Conservation (phyloP, 2,113 vertebrate species). For the Heteronetta atricapilla region DNA sequence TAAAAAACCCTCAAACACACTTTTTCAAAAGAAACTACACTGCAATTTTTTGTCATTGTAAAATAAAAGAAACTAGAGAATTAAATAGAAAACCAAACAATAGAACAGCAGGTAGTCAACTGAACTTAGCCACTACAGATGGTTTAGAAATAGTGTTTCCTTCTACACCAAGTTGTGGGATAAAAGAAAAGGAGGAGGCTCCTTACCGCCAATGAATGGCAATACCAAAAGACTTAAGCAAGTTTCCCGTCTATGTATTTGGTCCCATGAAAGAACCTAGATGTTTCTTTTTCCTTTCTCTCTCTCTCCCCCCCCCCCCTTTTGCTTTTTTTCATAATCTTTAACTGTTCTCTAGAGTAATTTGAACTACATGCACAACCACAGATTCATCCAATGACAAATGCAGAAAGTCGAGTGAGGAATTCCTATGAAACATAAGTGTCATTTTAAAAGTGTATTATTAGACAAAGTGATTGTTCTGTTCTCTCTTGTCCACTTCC, state of each 20-base stretch:
- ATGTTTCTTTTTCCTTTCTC: conserved; percentile 76
- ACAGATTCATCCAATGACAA: conserved; percentile 36
- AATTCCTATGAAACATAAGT: conserved; percentile 30
- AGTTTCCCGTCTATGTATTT: conserved; percentile 74
- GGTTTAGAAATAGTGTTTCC: conserved; percentile 85
- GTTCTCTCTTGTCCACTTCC: background rate
- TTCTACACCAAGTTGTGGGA: conserved; percentile 78
- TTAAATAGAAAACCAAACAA: conserved; percentile 81
- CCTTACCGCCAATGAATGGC: conserved; percentile 79
- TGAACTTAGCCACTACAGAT: conserved; percentile 85
- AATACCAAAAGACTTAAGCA: conserved; percentile 78
- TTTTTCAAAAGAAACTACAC: conserved; percentile 85
- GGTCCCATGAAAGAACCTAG: conserved; percentile 72
- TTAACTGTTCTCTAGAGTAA: conserved; percentile 67
- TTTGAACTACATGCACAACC: conserved; percentile 60
- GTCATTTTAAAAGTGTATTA: conserved; percentile 44
- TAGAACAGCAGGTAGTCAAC: conserved; percentile 82
- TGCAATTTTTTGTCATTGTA: conserved; percentile 88
- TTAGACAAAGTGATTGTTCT: conserved; percentile 29
- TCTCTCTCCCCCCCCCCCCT: conserved; percentile 37
- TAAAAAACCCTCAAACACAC: conserved; percentile 80
- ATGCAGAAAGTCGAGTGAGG: conserved; percentile 57
- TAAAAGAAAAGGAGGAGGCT: conserved; percentile 82
- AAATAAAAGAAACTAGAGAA: conserved; percentile 85
- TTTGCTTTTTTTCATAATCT: conserved; percentile 66